These are phyloP conservation scores for Furnarius figulus DNA, from an alignment of 2,113 vertebrate genomes.

Conservation along the genomic window DNA sequence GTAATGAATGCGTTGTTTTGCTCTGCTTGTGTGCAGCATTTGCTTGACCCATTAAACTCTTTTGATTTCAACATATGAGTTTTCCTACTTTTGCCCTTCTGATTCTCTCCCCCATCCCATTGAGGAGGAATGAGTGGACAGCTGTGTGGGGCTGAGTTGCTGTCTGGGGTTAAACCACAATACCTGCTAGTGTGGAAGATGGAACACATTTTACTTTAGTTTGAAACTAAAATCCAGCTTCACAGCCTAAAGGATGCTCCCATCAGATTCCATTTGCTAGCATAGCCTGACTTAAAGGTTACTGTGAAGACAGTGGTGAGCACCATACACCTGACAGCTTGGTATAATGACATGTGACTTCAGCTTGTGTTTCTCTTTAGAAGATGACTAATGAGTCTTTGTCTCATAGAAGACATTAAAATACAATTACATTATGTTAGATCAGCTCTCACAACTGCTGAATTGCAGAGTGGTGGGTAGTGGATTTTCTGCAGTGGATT, in stretches of 20 bases:
- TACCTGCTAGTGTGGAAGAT: background rate
- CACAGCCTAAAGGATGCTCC: background rate
- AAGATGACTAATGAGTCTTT: slow-evolving; percentile 58
- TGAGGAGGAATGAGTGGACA: background rate
- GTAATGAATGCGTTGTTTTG: background rate
- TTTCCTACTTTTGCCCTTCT: background rate
- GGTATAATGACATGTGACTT: slow-evolving; percentile 21
- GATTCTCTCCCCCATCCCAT: background rate
- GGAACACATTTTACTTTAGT: background rate
- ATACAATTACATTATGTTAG: slow-evolving; percentile 45
- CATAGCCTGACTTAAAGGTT: background rate
- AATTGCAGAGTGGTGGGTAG: slow-evolving; percentile 11
- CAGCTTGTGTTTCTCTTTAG: slow-evolving; percentile 44
- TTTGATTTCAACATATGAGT: background rate
- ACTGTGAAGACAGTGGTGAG: background rate
- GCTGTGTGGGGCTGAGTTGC: background rate
- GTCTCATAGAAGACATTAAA: slow-evolving; percentile 60
- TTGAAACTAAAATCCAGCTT: background rate
- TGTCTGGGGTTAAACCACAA: background rate
- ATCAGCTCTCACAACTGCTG: slow-evolving; percentile 55
- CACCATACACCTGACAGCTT: background rate
- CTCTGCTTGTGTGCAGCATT: background rate
- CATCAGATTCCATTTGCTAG: background rate
- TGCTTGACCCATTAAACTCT: background rate
- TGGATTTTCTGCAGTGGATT: background rate